These are phyloP conservation scores for Bovichtus diacanthus DNA, from an alignment of 2,797 vertebrate species.

Conservation along the genomic window DNA sequence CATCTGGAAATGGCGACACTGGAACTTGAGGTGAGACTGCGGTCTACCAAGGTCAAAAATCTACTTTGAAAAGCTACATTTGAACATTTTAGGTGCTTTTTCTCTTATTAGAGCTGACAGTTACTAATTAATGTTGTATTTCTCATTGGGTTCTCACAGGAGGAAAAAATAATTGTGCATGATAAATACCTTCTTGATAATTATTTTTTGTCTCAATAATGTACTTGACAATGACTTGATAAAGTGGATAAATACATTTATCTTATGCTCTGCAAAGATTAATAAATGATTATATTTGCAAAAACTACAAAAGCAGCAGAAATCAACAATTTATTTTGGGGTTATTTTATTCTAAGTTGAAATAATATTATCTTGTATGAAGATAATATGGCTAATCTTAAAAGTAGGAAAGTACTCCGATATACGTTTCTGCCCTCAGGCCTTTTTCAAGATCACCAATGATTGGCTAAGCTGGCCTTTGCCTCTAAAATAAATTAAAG, in stretches of 20 bases:
- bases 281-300: not conserved
- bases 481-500: not conserved
- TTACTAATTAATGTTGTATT: slow-evolving; percentile 4
- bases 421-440: too few species aligned
- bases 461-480: not conserved
- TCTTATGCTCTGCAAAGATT: not conserved
- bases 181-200: not conserved
- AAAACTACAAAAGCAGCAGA: not conserved
- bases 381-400: too few species aligned
- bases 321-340: not conserved
- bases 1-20: not conserved
- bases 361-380: not conserved
- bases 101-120: not conserved
- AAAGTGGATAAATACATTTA: not conserved
- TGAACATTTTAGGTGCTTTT: not conserved
- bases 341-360: not conserved
- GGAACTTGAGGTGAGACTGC: not conserved
- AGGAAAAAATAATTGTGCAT: not conserved
- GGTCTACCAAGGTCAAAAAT: not conserved
- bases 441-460: too few species aligned
- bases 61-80: not conserved
- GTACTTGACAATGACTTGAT: not conserved
- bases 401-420: too few species aligned
- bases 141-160: not conserved
- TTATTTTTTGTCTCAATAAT: not conserved